A percentile compares a stretch with the other conserved stretches of the same genome.
Conservation (phyloP, 1,140 invertebrate species). For the Drosophila baimaii region DNA sequence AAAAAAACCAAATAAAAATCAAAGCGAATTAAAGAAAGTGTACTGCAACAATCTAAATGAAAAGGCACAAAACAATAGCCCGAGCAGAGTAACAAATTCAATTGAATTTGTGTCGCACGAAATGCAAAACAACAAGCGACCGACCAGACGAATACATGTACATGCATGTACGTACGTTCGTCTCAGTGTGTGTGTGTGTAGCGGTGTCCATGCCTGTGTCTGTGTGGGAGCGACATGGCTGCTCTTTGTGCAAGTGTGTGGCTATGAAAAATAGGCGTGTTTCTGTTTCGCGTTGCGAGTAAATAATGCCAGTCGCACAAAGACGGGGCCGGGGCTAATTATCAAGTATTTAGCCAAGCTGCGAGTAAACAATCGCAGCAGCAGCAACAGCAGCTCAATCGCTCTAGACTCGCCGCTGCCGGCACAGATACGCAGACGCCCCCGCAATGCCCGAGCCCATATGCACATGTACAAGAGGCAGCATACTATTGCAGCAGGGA, state of each 20-base stretch:
- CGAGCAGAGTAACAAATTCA: slow-evolving; percentile 41
- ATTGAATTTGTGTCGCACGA: slow-evolving; percentile 61
- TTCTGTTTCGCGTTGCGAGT: slow-evolving; percentile 54
- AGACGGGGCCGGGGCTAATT: slow-evolving; percentile 41
- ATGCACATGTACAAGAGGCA: slow-evolving; percentile 1
- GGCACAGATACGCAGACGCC: slow-evolving; percentile 33
- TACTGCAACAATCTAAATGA: slow-evolving; percentile 48
- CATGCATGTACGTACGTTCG: slow-evolving; percentile 10
- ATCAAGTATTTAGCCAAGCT: slow-evolving; percentile 31
- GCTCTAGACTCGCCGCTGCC: slow-evolving; percentile 14
- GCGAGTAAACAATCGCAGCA: slow-evolving; percentile 18
- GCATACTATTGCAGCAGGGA: background rate
- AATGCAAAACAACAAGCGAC: slow-evolving; percentile 58
- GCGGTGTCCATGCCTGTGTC: slow-evolving; percentile 22
- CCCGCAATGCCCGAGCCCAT: slow-evolving; percentile 16
- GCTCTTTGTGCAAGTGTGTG: slow-evolving; percentile 51
- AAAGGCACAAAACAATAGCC: slow-evolving; percentile 49
- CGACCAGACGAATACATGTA: slow-evolving; percentile 34
- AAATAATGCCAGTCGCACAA: slow-evolving; percentile 36
- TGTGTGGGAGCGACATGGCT: slow-evolving; percentile 45
- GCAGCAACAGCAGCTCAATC: slow-evolving; percentile 10
- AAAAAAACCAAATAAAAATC: slow-evolving; percentile 29
- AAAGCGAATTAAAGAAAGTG: slow-evolving; percentile 44
- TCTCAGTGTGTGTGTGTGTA: background rate
- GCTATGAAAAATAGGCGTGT: slow-evolving; percentile 76